Evolutionary conservation across 35 echinoderm and acorn worm genomes (phyloP).

Genomic region (Diadema setosum): DNA sequence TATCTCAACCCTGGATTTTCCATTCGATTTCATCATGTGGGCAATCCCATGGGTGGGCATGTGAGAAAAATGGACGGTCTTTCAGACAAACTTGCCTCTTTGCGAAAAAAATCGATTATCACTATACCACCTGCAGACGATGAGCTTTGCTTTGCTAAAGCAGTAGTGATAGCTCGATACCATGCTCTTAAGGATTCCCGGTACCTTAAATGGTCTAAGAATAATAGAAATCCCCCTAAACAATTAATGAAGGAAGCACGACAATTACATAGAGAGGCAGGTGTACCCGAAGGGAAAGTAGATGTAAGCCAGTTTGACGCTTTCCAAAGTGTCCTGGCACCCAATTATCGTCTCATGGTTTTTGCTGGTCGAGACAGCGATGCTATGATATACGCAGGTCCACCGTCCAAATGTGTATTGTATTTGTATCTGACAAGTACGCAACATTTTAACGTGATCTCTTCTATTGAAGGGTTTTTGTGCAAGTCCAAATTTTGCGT

Average conservation of each 20-base stretch:
- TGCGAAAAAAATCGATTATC: neutral
- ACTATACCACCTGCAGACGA: neutral
- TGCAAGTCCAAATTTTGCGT: neutral
- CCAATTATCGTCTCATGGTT: neutral
- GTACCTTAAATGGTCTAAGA: neutral
- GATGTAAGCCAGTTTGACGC: neutral
- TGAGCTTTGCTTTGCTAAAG: neutral
- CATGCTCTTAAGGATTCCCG: neutral
- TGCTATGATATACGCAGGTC: neutral
- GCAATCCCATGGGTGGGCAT: neutral
- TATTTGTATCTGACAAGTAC: neutral
- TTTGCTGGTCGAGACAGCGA: neutral
- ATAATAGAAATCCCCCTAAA: neutral
- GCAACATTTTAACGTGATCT: neutral
- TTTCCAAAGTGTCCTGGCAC: neutral
- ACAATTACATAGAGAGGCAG: neutral
- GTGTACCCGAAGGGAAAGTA: neutral
- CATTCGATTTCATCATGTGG: neutral
- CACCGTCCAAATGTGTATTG: neutral
- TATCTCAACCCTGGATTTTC: neutral
- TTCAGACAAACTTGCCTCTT: neutral
- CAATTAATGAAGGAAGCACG: neutral
- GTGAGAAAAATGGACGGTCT: neutral
- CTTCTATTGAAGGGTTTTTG: neutral
- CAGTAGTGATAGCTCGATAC: neutral